Evolutionary conservation across 2,113 vertebrate genomes (phyloP), one percentile per base, ranked within the genome.

Genomic region (Casuarius casuarius): DNA sequence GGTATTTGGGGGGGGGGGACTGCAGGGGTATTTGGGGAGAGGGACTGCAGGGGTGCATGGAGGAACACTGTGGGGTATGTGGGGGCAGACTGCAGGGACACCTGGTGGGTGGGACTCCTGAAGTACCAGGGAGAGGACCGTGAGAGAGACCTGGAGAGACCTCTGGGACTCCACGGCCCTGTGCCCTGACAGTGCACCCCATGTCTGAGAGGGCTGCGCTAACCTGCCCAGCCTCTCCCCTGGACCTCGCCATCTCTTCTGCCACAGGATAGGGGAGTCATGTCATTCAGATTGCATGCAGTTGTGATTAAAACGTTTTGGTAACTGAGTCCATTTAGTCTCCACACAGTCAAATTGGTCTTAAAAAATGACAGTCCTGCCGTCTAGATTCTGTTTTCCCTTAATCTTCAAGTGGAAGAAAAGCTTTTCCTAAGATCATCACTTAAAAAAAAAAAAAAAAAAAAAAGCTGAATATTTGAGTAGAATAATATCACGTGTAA

Each of bases 81-180:
- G 2, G 1, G 7, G 40, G 9, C 7, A 5, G 63, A 44, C 28
- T 42, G 42, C 40, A 19, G 16, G 40, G 18, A 38, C 21, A 65
- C 26, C 8, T 63, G 35, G 40, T 17, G 25, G 40, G 8, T 71
- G 31, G 58, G 83, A 33, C 2, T 86, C 8, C 46, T n/a, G 67
- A 12, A 19, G 7, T 52, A 7, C 1, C 0, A 5, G 31, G 42
- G 4, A 31, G 13, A 65, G 13, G 7, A 62, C 35, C n/a, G 38
- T 22, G n/a, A 40, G 12, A 44, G 5, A 9, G 16, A 42, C 63
- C 2, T 6, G 46, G 48, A 63, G 38, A 81, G 6, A 87, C 4
- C 2, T 9, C 29, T 42, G 12, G 4, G 7, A 38, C 5, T 3
- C 8, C 21, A 70, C 0, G 1, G 13, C 7, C 17, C 16, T 5